Evolutionary conservation across 2,797 vertebrate species (phyloP).

Genomic region (Amblyraja radiata): DNA sequence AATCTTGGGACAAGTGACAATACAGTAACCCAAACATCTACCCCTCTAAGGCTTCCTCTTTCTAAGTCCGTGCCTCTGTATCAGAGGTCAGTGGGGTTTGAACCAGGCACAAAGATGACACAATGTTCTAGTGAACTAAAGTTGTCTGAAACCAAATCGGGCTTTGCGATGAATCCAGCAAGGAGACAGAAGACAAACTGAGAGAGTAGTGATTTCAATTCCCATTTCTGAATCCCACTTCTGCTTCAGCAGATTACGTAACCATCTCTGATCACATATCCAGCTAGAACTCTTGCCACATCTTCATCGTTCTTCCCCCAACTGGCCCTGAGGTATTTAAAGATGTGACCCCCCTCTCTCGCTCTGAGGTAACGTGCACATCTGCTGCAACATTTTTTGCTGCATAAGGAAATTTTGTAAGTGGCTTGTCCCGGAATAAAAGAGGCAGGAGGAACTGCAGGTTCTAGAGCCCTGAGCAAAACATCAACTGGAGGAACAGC

Average conservation of each 20-base stretch:
- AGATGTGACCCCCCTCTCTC: not conserved
- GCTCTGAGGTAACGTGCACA: not conserved
- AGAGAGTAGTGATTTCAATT: not conserved
- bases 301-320: not conserved
- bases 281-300: not conserved
- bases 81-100: too few relatives aligned
- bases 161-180: not conserved
- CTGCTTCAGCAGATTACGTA: not conserved
- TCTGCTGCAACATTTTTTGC: not conserved
- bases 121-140: not conserved
- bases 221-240: constrained; percentile 1
- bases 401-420: not conserved
- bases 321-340: too few relatives aligned
- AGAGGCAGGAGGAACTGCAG: not conserved
- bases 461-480: too few relatives aligned
- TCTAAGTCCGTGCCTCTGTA: not conserved
- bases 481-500: too few relatives aligned
- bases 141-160: not conserved
- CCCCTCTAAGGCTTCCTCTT: not conserved
- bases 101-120: not conserved
- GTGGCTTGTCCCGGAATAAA: not conserved
- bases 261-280: not conserved
- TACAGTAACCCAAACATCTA: too few relatives aligned
- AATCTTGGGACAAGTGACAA: too few relatives aligned
- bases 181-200: too few relatives aligned